These are phyloP conservation scores for Ophioderma brevispina DNA, from an alignment of 35 echinoderm and acorn worm species.

Conservation along the genomic window DNA sequence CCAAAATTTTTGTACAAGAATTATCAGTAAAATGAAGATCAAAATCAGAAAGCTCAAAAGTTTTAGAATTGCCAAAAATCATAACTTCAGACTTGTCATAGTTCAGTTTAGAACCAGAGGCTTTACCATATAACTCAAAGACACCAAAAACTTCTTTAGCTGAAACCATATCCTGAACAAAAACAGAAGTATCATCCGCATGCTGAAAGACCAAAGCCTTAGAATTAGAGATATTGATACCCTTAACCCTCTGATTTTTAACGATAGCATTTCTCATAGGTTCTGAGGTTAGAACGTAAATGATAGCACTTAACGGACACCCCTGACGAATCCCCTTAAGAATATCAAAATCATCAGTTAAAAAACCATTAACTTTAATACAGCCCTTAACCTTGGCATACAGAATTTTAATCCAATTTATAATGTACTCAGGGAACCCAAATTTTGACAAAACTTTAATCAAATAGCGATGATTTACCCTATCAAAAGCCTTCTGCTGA, in stretches of 20 bases:
- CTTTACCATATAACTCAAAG: neutral
- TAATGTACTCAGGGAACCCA: slow-evolving; percentile 41
- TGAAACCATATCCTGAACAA: neutral
- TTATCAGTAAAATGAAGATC: neutral
- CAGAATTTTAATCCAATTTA: neutral
- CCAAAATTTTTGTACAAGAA: neutral
- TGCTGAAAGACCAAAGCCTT: slow-evolving; percentile 8
- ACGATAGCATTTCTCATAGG: neutral
- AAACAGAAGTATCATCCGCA: slow-evolving; percentile 32
- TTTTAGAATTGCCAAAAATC: neutral
- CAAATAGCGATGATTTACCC: slow-evolving; percentile 45
- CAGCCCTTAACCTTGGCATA: neutral
- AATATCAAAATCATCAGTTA: neutral
- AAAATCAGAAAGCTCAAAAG: neutral
- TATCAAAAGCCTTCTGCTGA: slow-evolving; percentile 59
- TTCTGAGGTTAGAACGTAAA: slow-evolving; percentile 38
- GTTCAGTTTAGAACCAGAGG: neutral
- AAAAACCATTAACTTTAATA: slow-evolving; percentile 25
- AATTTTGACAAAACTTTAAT: slow-evolving; percentile 30
- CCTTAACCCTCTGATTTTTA: neutral
- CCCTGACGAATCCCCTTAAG: slow-evolving; percentile 43
- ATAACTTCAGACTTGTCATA: neutral
- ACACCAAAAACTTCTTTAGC: neutral
- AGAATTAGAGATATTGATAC: neutral
- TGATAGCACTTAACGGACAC: slow-evolving; percentile 26